phyloP scores from a whole-genome alignment of 1,140 invertebrate species.

The Drosophila gunungcola region DNA sequence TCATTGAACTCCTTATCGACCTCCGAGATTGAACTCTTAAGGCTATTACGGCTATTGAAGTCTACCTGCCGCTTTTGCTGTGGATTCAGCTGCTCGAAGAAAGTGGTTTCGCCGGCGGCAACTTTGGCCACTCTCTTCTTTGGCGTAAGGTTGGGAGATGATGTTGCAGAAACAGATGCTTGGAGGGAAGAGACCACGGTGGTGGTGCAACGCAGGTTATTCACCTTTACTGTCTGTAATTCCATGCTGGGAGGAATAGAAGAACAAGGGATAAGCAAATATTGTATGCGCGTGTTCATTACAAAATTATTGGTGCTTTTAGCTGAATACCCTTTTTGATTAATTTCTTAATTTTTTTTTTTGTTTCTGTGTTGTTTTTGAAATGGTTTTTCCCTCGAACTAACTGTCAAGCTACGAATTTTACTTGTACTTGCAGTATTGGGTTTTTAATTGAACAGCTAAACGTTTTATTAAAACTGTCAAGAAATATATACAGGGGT shows the following conservation, averaged over 20 bases:
- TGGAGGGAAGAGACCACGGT: conserved; percentile 59
- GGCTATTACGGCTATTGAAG: conserved; percentile 41
- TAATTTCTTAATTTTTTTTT: too few relatives aligned
- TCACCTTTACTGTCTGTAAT: conserved; percentile 65
- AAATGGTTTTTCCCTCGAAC: too few relatives aligned
- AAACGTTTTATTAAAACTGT: too few relatives aligned
- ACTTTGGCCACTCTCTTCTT: conserved; percentile 27
- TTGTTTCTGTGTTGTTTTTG: too few relatives aligned
- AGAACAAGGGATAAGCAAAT: too few relatives aligned
- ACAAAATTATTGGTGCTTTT: too few relatives aligned
- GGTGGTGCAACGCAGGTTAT: conserved; percentile 56
- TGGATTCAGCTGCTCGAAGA: conserved; percentile 45
- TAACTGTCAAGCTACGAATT: too few relatives aligned
- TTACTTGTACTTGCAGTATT: too few relatives aligned
- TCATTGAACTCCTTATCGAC: conserved; percentile 75
- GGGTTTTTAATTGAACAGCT: too few relatives aligned
- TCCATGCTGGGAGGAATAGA: conserved; percentile 59
- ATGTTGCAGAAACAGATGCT: conserved; percentile 12
- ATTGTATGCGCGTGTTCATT: too few relatives aligned
- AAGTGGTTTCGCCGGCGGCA: conserved; percentile 15
- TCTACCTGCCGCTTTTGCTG: conserved; percentile 3
- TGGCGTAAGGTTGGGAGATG: conserved; percentile 27
- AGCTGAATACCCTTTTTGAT: too few relatives aligned
- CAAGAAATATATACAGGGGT: too few relatives aligned
- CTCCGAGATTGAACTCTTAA: conserved; percentile 68